phyloP scores from a whole-genome alignment of 2,113 vertebrate genomes.

The Sinocyclocheilus rhinocerous region DNA sequence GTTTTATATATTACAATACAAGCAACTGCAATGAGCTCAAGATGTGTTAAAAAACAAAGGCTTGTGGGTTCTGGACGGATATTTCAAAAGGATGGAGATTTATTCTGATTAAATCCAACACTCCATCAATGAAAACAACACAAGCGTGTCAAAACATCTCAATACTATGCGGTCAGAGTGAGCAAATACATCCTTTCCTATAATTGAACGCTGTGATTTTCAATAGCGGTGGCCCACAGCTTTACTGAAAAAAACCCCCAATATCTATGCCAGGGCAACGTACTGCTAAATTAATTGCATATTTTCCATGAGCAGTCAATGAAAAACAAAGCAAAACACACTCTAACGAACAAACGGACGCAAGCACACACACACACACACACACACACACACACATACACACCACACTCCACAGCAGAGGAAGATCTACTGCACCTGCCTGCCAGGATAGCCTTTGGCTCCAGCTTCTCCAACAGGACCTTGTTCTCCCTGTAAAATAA shows the following conservation, averaged over 20 bases:
- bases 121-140: slow-evolving; percentile 21
- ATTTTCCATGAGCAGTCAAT: slow-evolving; percentile 2
- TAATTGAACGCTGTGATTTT: neutral
- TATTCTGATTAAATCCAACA: neutral
- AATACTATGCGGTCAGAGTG: neutral
- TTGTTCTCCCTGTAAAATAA: slow-evolving; percentile 81
- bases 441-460: slow-evolving; percentile 99
- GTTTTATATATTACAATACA: neutral
- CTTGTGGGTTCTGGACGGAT: neutral
- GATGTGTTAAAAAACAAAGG: neutral
- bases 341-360: slow-evolving; percentile 1
- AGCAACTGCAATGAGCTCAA: slow-evolving; percentile 5
- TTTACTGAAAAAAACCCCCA: neutral
- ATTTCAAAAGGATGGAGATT: neutral
- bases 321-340: slow-evolving; percentile 12
- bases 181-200: neutral
- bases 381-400: slow-evolving; percentile 37
- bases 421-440: slow-evolving; percentile 99
- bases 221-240: neutral
- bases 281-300: slow-evolving; percentile 20
- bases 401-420: slow-evolving; percentile 77
- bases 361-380: slow-evolving; percentile 53
- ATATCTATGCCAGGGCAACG: neutral
- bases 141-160: neutral
- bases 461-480: slow-evolving; percentile 92